Conservation (phyloP, 2,113 vertebrate genomes). For the Symphodus melops region DNA sequence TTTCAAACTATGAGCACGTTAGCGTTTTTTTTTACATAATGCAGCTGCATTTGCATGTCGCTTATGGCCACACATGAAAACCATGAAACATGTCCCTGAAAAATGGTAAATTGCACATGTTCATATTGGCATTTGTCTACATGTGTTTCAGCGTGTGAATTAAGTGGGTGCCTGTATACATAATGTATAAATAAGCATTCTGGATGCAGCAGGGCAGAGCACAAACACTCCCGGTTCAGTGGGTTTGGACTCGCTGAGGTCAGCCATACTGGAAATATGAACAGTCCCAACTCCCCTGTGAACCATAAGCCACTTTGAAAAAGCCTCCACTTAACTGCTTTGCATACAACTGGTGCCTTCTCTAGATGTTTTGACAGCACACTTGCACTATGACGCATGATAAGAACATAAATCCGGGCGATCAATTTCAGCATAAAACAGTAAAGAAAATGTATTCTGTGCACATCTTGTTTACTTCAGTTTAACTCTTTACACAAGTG, state of each 20-base stretch:
- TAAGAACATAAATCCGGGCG: background rate
- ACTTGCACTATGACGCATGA: background rate
- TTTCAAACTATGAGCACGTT: background rate
- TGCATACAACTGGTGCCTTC: background rate
- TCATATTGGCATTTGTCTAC: background rate
- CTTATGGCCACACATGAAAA: background rate
- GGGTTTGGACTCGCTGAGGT: conserved; percentile 32
- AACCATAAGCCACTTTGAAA: conserved; percentile 12
- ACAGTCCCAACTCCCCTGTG: conserved; percentile 1
- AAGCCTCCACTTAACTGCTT: background rate
- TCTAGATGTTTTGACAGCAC: background rate
- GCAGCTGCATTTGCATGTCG: background rate
- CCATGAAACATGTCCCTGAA: background rate
- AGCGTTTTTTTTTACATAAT: background rate
- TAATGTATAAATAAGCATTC: conserved; percentile 29
- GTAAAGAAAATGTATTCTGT: background rate
- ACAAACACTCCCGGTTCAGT: conserved; percentile 26
- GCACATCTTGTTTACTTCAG: background rate
- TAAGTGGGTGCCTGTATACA: conserved; percentile 6
- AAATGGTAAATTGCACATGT: background rate
- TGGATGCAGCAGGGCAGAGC: conserved; percentile 3
- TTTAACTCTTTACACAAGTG: background rate
- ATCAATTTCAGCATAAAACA: background rate
- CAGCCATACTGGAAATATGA: conserved; percentile 2
- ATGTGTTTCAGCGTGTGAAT: background rate